Evolutionary conservation across 2,888 invertebrate species (phyloP), one percentile per base, ranked within the genome.

Genomic region (Hirtodrosophila confusa): DNA sequence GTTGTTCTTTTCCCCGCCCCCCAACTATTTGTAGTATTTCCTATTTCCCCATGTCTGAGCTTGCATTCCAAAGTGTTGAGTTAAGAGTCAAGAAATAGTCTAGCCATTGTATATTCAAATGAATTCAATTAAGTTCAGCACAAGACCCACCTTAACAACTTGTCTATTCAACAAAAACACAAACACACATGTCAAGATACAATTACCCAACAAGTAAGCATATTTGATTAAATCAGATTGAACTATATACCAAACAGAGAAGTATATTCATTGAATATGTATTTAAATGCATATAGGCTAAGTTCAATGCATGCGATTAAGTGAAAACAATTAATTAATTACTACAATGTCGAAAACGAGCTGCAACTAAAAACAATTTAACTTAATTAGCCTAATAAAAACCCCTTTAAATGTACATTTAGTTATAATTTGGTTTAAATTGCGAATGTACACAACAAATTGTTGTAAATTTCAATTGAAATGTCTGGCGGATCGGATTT

Each of bases 131-230:
- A 53, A 3, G 27, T 55, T 66, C 60, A 55, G 70, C 58, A 65
- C 69, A 75, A 57, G 75, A 78, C 82, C 82, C 82, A 83, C 82
- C 82, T 86, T 47, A 27, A 40, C 49, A 56, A 56, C 51, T 67
- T 51, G 68, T 62, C 50, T 60, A 67, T 75, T 53, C 67, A 64
- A 58, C 67, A 75, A 17, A 17, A 17, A 53, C 55, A 64, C 69
- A 69, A 35, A 65, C 61, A 79, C 68, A 77, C 57, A 68, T 77
- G 69, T 61, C 50, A 43, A 57, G 44, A 66, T 53, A 61, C 54
- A 63, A 35, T 55, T 47, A 61, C 45, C 55, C 47, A 51, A 56
- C 35, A 33, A 54, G 58, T 61, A 75, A 62, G 23, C 55, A 71
- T 55, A 75, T 58, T 76, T 75, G 76, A 64, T 72, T 9, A 64